Evolutionary conservation across 2,888 invertebrate genomes (phyloP).

Genomic region (Microctonus aethiopoides): DNA sequence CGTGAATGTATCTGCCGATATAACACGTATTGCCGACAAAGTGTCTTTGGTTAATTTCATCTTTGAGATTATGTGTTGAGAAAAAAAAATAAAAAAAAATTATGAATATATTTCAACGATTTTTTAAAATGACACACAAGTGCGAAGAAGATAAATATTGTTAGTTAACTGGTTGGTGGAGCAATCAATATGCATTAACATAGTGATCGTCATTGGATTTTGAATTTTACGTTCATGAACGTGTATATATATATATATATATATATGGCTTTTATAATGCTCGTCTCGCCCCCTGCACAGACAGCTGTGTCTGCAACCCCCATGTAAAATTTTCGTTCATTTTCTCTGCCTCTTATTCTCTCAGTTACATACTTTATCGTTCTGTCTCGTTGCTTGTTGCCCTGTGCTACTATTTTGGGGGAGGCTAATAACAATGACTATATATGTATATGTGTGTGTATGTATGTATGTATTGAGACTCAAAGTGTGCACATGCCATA

Average conservation of each 20-base stretch:
- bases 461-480: constrained; percentile 30
- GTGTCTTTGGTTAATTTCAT: no score
- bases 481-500: constrained; percentile 31
- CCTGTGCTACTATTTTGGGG: constrained; percentile 45
- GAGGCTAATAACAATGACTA: constrained; percentile 50
- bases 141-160: no score
- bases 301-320: constrained; percentile 43
- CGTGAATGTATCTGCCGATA: no score
- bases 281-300: constrained; percentile 43
- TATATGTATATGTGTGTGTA: not conserved
- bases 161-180: not conserved
- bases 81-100: no score
- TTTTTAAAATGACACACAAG: no score
- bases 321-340: not conserved
- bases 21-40: no score
- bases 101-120: no score
- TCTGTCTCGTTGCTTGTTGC: constrained; percentile 43
- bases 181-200: constrained; percentile 11
- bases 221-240: constrained; percentile 32
- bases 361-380: constrained; percentile 43
- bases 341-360: constrained; percentile 15
- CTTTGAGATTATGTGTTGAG: no score
- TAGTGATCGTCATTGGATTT: no score
- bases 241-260: constrained; percentile 24
- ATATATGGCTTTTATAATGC: constrained; percentile 30